A percentile compares a stretch with the other conserved stretches of the same genome.
phyloP scores from a whole-genome alignment of 1,140 invertebrate species.

The Tetramorium alpestre region DNA sequence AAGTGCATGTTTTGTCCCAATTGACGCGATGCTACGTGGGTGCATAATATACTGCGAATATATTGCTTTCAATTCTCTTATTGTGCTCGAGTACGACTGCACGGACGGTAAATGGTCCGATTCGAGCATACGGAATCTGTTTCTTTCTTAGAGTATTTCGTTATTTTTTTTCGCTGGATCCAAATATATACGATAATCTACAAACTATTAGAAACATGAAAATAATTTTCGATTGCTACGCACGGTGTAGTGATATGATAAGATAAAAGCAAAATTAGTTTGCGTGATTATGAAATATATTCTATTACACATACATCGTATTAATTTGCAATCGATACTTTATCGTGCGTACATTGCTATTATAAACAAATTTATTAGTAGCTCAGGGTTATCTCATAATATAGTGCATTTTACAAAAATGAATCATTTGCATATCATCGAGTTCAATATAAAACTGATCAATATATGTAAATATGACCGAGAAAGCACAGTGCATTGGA shows the following conservation, averaged over 20 bases:
- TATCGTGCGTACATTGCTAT: not conserved
- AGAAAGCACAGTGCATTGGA: not conserved
- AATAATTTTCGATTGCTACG: not conserved
- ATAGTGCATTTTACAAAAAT: not conserved
- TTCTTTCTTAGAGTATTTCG: not conserved
- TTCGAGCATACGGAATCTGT: not conserved
- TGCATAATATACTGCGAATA: not conserved
- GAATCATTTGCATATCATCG: not conserved
- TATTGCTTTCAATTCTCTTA: not conserved
- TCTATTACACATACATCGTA: not conserved
- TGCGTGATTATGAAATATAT: not conserved
- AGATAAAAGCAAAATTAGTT: not conserved
- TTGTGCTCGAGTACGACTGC: not conserved
- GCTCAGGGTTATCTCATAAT: not conserved
- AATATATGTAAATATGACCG: not conserved
- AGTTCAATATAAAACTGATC: too few species aligned
- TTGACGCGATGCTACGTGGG: not conserved
- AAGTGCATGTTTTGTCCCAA: constrained; percentile 32
- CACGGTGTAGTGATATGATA: not conserved
- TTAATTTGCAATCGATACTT: too few species aligned
- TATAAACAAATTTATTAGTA: not conserved
- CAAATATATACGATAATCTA: not conserved
- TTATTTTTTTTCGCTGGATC: not conserved
- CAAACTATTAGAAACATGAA: not conserved
- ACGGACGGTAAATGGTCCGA: not conserved